Evolutionary conservation across 2,797 vertebrate genomes (phyloP).

Genomic region (Poeciliopsis paucimaculata): DNA sequence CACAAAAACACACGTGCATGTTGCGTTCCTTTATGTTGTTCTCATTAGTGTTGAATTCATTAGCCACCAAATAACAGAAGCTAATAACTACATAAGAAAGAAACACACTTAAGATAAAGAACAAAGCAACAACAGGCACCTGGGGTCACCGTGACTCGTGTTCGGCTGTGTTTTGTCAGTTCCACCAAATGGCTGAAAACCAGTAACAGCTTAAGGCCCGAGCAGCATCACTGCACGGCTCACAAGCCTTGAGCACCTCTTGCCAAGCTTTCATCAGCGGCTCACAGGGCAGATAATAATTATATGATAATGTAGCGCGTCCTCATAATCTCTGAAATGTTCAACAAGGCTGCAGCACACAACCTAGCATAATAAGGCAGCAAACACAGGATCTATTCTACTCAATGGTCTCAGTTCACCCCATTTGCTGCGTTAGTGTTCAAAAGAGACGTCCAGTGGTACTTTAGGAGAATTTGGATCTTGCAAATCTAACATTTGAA

Average conservation of each 20-base stretch:
- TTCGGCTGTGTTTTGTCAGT: slow-evolving; percentile 2
- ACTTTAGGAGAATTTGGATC: neutral
- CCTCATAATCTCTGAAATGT: slow-evolving; percentile 22
- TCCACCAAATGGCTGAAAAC: slow-evolving; percentile 1
- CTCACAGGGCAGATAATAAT: slow-evolving; percentile 32
- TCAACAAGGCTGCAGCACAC: slow-evolving; percentile 15
- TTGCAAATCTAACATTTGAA: neutral
- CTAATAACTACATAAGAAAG: neutral
- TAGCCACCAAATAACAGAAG: neutral
- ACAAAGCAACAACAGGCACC: neutral
- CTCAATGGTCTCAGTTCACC: neutral
- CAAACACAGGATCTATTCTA: neutral
- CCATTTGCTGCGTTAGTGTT: neutral
- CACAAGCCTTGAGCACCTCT: slow-evolving; percentile 3
- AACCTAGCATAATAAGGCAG: slow-evolving; percentile 2
- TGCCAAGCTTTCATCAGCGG: slow-evolving; percentile 27
- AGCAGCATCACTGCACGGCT: slow-evolving; percentile 4
- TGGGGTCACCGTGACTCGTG: slow-evolving; percentile 11
- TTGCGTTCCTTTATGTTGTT: neutral
- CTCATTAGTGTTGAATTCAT: neutral
- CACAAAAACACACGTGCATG: neutral
- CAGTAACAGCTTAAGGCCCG: neutral
- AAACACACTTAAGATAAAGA: neutral
- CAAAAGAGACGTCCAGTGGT: neutral
- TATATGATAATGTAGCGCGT: slow-evolving; percentile 30